Evolutionary conservation across 2,113 vertebrate species (phyloP), one percentile per base, ranked within the genome.

Genomic region (Sinocyclocheilus grahami): DNA sequence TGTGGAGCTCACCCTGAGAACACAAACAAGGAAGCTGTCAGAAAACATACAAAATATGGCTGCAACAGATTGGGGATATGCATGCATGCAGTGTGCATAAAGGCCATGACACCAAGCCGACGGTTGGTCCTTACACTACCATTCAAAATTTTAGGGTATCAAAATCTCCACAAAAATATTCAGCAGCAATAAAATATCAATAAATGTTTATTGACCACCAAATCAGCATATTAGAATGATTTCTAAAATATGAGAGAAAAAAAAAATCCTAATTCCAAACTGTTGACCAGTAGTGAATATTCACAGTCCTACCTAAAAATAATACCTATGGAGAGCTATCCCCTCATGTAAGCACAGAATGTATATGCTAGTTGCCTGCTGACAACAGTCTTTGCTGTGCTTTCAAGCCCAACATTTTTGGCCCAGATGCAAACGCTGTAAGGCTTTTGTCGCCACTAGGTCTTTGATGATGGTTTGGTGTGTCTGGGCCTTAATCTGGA

Each of bases 1-100:
- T n/a, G 97, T 97, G 89, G 98, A 99, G 92, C 96, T 97, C 63
- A 96, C 97, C 95, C 98, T 99, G 90, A 75, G 91, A 89, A 91
- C 5, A 39, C 18, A 83, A 72, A 89, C 20, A 46, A 65, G 12
- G 16, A 42, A 80, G 24, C 20, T 8, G 12, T 65, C 12, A 71
- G 1, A 39, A 69, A 77, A 16, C 30, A 33, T 12, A 27, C 18
- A 20, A 67, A 11, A 82, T 53, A 30, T 33, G 30, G 7, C 30
- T 37, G 16, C 9, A n/a, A 10, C 30, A 39, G 14, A 55, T 24
- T 4, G 24, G 4, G 37, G 4, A 20, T 16, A 30, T 33, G 14
- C 27, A 75, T 14, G 14, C 27, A 75, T 13, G 1, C 8, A 74
- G 18, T 60, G 13, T 60, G 22, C 69, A 12, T 48, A 27, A 24